These are phyloP conservation scores for Salvelinus alpinus DNA, from an alignment of 2,113 vertebrate species.

Conservation along the genomic window DNA sequence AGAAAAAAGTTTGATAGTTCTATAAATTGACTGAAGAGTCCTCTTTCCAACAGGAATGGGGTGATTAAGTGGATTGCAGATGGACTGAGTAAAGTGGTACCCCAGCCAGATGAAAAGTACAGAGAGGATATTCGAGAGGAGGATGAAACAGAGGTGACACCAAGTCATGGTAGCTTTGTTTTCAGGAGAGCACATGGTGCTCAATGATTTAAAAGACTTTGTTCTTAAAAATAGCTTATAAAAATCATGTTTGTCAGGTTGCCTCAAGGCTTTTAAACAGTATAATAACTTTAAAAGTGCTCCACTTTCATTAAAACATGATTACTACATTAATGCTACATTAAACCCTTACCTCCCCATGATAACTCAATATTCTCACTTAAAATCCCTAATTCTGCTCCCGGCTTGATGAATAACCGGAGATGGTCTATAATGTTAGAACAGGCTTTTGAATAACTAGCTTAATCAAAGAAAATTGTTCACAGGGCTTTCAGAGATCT, in stretches of 20 bases:
- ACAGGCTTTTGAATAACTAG: background rate
- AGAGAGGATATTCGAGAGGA: constrained; percentile 66
- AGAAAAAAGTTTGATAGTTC: background rate
- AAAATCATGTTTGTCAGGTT: background rate
- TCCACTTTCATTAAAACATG: background rate
- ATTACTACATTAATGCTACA: too few species aligned
- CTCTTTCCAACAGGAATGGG: constrained; percentile 52
- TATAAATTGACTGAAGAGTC: background rate
- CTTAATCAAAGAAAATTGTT: background rate
- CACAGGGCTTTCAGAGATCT: background rate
- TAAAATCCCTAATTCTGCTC: background rate
- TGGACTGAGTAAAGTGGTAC: constrained; percentile 82
- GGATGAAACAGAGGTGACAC: background rate
- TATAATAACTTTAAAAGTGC: background rate
- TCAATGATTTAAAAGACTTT: background rate
- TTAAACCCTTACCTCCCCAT: background rate
- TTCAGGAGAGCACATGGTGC: background rate
- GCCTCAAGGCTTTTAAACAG: background rate
- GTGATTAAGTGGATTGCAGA: constrained; percentile 84
- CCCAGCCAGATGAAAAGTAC: constrained; percentile 76
- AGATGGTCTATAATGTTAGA: background rate
- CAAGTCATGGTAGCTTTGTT: background rate
- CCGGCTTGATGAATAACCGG: background rate
- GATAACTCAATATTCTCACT: too few species aligned
- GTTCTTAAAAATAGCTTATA: background rate